Base-by-base conservation (phyloP, 2,888 invertebrate genomes). In the Cataglyphis rosenhaueri region DNA sequence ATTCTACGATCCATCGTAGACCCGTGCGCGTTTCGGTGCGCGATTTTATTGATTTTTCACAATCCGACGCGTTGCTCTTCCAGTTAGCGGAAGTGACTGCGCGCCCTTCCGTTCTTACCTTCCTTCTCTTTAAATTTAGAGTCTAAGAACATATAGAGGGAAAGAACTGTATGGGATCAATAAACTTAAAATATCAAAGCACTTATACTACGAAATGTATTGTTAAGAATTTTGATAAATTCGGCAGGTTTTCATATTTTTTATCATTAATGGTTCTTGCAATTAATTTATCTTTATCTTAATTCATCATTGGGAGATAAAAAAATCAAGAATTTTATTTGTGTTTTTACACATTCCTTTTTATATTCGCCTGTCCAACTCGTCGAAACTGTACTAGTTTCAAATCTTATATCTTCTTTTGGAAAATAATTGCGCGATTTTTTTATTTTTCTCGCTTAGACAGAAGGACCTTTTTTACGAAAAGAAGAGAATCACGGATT, bases 21-120 rank as follows among this genome's bases (percentile, higher is more conserved):
- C 75, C 55, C 41, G 71, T 59, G 57, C 57, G 59, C 55, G 38
- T 59, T 52, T 59, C 81, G 52, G 25, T 75, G 73, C 75, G 75
- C 75, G 81, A 79, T 79, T 79, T 79, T 79, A 79, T 79, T 79
- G 78, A 79, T 79, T 79, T 79, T 79, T 79, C 78, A 52, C 78
- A 71, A 79, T 61, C 59, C 71, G 25, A 79, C 78, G 29, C 44
- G 78, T 59, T 70, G 71, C 59, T 71, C 59, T 59, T 71, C 35
- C 71, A 79, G 78, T 79, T 79, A 71, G 21, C 78, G 78, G 78
- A 79, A 79, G 44, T 71, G 44, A 79, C 71, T 68, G 5, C 21
- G 68, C 68, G 68, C 68, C 15, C 41, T 59, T 61, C 71, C 32
- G 57, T 57, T 41, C 38, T 8, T 59, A 44, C 18, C 38, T 32